These are phyloP conservation scores for Strigamia crassipes DNA, from an alignment of 2,888 invertebrate species.

Conservation along the genomic window DNA sequence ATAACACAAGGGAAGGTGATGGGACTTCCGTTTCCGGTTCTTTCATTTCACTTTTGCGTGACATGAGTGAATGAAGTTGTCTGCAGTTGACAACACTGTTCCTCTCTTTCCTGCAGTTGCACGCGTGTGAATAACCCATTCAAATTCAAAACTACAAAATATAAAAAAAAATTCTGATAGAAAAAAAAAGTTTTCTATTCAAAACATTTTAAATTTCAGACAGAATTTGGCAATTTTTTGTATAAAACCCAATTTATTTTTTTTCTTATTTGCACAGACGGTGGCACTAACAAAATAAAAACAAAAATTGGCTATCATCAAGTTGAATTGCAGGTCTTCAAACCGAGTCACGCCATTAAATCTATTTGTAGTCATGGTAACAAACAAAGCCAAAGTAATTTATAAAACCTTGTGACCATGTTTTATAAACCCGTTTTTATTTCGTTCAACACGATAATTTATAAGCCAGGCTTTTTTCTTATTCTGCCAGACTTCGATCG, in stretches of 20 bases:
- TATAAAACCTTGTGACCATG: conserved; percentile 33
- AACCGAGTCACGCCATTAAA: conserved; percentile 23
- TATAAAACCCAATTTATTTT: neutral
- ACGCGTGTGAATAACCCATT: conserved; percentile 8
- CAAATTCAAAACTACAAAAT: conserved; percentile 14
- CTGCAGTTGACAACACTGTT: conserved; percentile 37
- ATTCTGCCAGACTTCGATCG: conserved; percentile 40
- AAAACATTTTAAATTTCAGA: conserved; percentile 23
- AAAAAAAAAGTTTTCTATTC: conserved; percentile 23
- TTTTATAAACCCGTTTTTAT: conserved; percentile 40
- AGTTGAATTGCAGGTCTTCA: conserved; percentile 29
- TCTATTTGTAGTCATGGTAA: conserved; percentile 31
- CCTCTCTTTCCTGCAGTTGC: conserved; percentile 12
- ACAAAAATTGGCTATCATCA: conserved; percentile 5
- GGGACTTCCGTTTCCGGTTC: conserved; percentile 19
- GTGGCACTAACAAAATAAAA: neutral
- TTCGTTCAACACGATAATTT: conserved; percentile 38
- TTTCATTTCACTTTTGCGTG: conserved; percentile 27
- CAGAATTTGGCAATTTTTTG: neutral
- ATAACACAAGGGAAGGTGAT: neutral
- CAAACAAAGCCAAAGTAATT: conserved; percentile 40
- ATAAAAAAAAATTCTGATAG: neutral
- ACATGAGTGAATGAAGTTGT: conserved; percentile 32
- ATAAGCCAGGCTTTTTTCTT: conserved; percentile 31
- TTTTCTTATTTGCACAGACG: neutral